Evolutionary conservation across 2,888 invertebrate genomes (phyloP), one percentile per base, ranked within the genome.

Genomic region (Drosophila gaucha): DNA sequence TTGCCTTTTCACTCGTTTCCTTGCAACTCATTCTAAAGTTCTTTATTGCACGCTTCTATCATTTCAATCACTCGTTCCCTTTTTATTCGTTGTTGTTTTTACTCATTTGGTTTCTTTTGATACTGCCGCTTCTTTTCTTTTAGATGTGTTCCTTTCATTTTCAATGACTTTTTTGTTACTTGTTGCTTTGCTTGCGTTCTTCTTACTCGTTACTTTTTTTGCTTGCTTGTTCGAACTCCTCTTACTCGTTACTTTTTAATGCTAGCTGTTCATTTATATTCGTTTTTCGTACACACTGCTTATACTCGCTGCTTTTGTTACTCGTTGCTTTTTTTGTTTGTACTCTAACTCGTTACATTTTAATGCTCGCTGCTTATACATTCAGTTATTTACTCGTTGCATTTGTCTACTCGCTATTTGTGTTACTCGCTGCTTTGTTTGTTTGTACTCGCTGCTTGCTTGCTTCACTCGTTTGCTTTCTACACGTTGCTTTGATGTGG

Each of bases 231-330:
- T 30, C 30, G 6, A 10, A 30, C 10, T 30, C 35, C 16, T 10
- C 5, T 26, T 26, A 24, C 14, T 24, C 14, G 41, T 24, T 39
- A 1, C 56, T 43, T 54, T 57, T 41, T 39, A 44, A 3, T 26
- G 5, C 26, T 5, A 26, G 26, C 26, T 26, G 3, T 6, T 26
- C 26, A 26, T 26, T 26, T 26, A 3, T 26, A 5, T 6, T 26
- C 26, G 26, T 26, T 26, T 35, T 16, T 0, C 35, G 3, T 16
- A 35, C 16, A 16, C 36, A 16, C 4, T 18, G 16, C 9, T 36
- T 36, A 2, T 35, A 26, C 28, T 28, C 2, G 28, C 6, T 28
- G 1, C 3, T 28, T 9, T 28, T 9, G 28, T 3, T 3, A 28
- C 28, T 28, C 28, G 28, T 28, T 28, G 12, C 30, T 30, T 30